A percentile compares a stretch with the other conserved stretches of the same genome.
Conservation (phyloP, 2,113 vertebrate species). For the Lepisosteus osseus region DNA sequence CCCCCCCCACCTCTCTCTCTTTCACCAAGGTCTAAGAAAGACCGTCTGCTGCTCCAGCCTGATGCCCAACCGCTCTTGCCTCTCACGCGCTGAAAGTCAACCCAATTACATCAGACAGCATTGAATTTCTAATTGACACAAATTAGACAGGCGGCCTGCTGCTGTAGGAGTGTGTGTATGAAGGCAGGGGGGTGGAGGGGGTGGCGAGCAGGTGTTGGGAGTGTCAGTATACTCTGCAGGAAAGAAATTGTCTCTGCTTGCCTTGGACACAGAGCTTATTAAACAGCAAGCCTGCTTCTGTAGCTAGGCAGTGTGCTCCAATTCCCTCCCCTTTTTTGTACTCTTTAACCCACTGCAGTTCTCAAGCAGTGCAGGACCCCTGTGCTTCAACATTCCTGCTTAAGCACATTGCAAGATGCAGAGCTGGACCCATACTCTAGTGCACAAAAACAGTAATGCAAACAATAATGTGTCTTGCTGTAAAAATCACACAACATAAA, state of each 20-base stretch:
- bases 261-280: no score
- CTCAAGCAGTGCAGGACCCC: no score
- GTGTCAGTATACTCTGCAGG: slow-evolving; percentile 29
- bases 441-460: no score
- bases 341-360: no score
- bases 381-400: no score
- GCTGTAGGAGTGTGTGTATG: slow-evolving; percentile 23
- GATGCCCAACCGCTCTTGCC: not conserved
- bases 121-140: slow-evolving; percentile 66
- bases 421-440: no score
- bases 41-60: not conserved
- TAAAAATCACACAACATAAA: no score
- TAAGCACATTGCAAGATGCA: no score
- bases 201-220: slow-evolving; percentile 53
- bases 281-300: no score
- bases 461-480: no score
- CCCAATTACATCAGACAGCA: slow-evolving; percentile 62
- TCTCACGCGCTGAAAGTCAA: slow-evolving; percentile 48
- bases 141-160: slow-evolving; percentile 69
- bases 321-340: no score
- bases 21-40: not conserved
- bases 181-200: not conserved
- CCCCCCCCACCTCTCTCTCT: not conserved
- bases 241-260: slow-evolving; percentile 13
- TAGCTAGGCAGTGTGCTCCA: no score